phyloP scores from a whole-genome alignment of 2,888 invertebrate species.

The Teinopalpus imperialis region DNA sequence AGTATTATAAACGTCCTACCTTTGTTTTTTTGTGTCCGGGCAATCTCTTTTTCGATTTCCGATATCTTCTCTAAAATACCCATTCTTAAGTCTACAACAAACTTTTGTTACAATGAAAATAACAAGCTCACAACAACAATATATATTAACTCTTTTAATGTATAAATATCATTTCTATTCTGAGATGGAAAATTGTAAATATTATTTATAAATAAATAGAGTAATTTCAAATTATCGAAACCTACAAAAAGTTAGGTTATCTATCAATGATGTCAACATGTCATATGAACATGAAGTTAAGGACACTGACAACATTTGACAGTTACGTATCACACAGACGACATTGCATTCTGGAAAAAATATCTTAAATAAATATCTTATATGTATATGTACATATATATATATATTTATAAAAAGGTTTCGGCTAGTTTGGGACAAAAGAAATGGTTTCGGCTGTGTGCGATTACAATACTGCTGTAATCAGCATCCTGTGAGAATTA shows the following conservation, averaged over 20 bases:
- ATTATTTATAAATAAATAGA: slow-evolving; percentile 14
- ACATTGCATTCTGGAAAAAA: no score
- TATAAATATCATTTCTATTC: slow-evolving; percentile 27
- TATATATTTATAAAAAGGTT: no score
- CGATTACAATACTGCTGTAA: no score
- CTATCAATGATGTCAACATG: slow-evolving; percentile 32
- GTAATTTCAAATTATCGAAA: slow-evolving; percentile 20
- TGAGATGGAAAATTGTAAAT: not conserved
- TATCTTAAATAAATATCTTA: no score
- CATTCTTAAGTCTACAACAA: slow-evolving; percentile 81
- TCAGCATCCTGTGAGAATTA: no score
- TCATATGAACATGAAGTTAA: no score
- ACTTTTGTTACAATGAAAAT: slow-evolving; percentile 22
- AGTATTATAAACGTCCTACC: slow-evolving; percentile 82
- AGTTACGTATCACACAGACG: no score
- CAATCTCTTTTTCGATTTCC: slow-evolving; percentile 99
- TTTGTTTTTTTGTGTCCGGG: slow-evolving; percentile 99
- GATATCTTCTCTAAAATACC: slow-evolving; percentile 99
- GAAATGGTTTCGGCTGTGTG: no score
- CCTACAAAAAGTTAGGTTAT: slow-evolving; percentile 31
- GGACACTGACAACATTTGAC: slow-evolving; percentile 3
- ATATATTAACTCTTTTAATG: slow-evolving; percentile 17
- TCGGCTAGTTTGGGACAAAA: no score
- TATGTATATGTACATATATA: no score
- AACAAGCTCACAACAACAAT: slow-evolving; percentile 19